Percentiles rank a stretch among this genome's conserved stretches.
These are phyloP conservation scores for Scaptomyza flava DNA, from an alignment of 2,888 invertebrate species.

Conservation along the genomic window DNA sequence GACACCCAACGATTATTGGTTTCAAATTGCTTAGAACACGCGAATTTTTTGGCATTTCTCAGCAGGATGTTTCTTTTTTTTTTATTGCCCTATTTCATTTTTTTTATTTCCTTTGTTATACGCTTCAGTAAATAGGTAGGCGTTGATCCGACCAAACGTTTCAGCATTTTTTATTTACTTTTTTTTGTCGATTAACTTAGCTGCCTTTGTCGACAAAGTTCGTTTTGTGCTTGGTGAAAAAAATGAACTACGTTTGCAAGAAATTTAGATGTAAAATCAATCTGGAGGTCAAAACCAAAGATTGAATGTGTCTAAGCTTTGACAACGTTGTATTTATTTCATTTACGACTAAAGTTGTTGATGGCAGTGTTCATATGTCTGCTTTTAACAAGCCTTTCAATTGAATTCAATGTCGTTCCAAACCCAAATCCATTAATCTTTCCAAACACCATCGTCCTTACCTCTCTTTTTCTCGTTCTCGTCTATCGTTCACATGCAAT, in stretches of 20 bases:
- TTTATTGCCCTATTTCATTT: conserved; percentile 27
- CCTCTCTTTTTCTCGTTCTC: background rate
- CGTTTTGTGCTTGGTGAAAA: background rate
- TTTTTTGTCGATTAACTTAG: conserved; percentile 27
- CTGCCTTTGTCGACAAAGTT: background rate
- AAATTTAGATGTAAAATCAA: background rate
- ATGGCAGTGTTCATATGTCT: conserved; percentile 60
- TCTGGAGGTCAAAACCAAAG: background rate
- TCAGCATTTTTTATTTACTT: conserved; percentile 33
- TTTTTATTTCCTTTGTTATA: conserved; percentile 32
- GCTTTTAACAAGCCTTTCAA: conserved; percentile 60
- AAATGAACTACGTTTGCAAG: too few species aligned
- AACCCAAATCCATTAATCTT: conserved; percentile 62
- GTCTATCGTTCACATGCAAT: conserved; percentile 55
- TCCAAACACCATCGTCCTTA: conserved; percentile 6
- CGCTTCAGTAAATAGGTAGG: conserved; percentile 69
- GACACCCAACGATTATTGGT: conserved; percentile 80
- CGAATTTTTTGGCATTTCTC: conserved; percentile 55
- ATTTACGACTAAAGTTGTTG: conserved; percentile 5
- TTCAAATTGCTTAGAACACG: conserved; percentile 79
- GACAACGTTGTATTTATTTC: background rate
- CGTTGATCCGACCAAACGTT: conserved; percentile 70
- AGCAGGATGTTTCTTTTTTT: conserved; percentile 16
- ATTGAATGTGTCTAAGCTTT: background rate
- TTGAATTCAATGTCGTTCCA: conserved; percentile 60